These are phyloP conservation scores for Prionace glauca DNA, from an alignment of 2,797 vertebrate genomes.

Conservation along the genomic window DNA sequence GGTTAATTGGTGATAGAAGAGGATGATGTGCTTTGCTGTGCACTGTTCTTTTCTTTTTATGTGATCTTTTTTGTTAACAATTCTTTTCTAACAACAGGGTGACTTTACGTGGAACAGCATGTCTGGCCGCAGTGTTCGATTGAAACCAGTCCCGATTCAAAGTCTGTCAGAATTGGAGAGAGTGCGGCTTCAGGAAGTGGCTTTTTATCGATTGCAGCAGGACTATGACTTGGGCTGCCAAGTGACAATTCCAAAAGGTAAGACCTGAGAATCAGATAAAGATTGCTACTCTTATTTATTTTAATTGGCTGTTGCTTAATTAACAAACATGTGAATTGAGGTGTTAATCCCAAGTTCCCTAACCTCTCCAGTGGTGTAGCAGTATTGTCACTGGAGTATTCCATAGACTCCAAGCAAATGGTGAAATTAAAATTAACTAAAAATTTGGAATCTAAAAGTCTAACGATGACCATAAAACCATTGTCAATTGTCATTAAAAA, in stretches of 20 bases:
- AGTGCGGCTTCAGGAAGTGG: slow-evolving; percentile 84
- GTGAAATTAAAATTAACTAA: no score
- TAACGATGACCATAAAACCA: no score
- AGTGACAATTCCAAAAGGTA: slow-evolving; percentile 96
- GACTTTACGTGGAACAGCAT: slow-evolving; percentile 93
- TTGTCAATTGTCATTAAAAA: no score
- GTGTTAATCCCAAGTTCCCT: background rate
- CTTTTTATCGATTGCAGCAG: slow-evolving; percentile 79
- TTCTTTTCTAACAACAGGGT: slow-evolving; percentile 61
- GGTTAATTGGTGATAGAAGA: background rate
- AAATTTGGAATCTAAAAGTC: no score
- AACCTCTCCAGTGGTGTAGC: background rate
- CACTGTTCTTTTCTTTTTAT: background rate
- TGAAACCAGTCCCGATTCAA: slow-evolving; percentile 86
- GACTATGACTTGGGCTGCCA: slow-evolving; percentile 86
- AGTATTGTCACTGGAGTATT: no score
- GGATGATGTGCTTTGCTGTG: background rate
- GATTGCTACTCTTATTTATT: background rate
- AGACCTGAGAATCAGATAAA: slow-evolving; percentile 33
- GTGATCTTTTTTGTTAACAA: background rate
- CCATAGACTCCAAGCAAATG: no score
- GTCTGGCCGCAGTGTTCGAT: slow-evolving; percentile 74
- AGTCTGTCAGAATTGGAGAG: slow-evolving; percentile 93
- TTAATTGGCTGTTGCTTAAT: background rate
- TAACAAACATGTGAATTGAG: no score